These are phyloP conservation scores for Holocentrus rufus DNA, from an alignment of 2,797 vertebrate genomes.

Conservation along the genomic window DNA sequence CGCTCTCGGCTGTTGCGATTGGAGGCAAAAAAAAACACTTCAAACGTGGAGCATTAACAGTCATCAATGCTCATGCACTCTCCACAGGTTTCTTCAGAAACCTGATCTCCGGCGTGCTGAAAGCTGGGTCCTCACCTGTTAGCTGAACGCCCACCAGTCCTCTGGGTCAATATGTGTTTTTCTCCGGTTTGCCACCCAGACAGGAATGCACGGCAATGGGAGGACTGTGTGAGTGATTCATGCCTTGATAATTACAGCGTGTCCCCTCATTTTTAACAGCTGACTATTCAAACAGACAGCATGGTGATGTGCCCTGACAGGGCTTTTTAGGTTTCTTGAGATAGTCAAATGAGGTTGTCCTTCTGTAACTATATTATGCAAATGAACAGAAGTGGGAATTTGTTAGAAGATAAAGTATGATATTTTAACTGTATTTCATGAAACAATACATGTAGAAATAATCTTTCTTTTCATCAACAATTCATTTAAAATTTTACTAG, in stretches of 20 bases:
- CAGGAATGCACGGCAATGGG: conserved; percentile 55
- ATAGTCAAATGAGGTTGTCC: not conserved
- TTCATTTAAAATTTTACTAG: conserved; percentile 22
- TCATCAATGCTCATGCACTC: conserved; percentile 68
- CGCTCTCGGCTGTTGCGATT: conserved; percentile 27
- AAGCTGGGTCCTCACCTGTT: conserved; percentile 78
- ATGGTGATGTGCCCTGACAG: conserved; percentile 48
- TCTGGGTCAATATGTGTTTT: conserved; percentile 70
- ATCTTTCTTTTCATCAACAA: conserved; percentile 39
- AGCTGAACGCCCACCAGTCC: conserved; percentile 67
- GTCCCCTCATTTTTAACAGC: conserved; percentile 68
- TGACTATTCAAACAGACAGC: conserved; percentile 70
- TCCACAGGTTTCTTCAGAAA: conserved; percentile 73
- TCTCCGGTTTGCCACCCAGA: conserved; percentile 76
- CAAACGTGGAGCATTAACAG: conserved; percentile 70
- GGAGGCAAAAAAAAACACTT: conserved; percentile 37
- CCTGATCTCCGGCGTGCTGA: conserved; percentile 71
- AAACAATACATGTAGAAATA: conserved; percentile 33
- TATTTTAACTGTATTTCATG: conserved; percentile 44
- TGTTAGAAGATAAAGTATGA: conserved; percentile 4
- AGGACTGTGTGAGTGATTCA: conserved; percentile 72
- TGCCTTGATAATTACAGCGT: conserved; percentile 74
- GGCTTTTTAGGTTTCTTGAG: conserved; percentile 30
- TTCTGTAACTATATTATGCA: not conserved
- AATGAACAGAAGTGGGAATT: conserved; percentile 1